These are phyloP conservation scores for Parelbella ahira DNA, from an alignment of 2,888 invertebrate species.

Conservation along the genomic window DNA sequence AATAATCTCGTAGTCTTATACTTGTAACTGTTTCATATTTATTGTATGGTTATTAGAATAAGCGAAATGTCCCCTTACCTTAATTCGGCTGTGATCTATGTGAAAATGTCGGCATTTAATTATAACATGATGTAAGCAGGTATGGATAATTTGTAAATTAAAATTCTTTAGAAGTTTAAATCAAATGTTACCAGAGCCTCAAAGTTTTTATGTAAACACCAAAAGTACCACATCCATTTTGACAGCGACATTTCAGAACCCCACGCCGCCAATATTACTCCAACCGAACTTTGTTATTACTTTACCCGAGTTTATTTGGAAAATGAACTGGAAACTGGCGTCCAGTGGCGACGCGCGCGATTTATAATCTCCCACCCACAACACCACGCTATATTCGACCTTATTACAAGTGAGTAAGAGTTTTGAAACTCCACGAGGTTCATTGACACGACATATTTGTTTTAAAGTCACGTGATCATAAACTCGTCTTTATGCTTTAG, in stretches of 20 bases:
- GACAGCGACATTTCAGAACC: slow-evolving; percentile 28
- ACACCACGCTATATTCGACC: slow-evolving; percentile 37
- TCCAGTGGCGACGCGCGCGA: slow-evolving; percentile 51
- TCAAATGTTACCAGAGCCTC: too few species aligned
- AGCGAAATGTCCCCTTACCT: too few species aligned
- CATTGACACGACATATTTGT: slow-evolving; percentile 3
- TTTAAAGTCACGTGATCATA: background rate
- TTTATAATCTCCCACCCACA: slow-evolving; percentile 46
- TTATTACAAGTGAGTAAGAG: slow-evolving; percentile 34
- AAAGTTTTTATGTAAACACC: too few species aligned
- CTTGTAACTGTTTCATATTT: too few species aligned
- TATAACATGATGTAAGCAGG: too few species aligned
- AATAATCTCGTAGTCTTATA: too few species aligned
- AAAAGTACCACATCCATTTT: slow-evolving; percentile 38
- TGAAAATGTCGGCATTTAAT: too few species aligned
- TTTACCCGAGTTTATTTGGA: slow-evolving; percentile 65
- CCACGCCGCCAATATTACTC: slow-evolving; percentile 49
- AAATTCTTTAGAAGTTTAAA: too few species aligned
- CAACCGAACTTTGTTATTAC: slow-evolving; percentile 64
- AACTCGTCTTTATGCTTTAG: slow-evolving; percentile 8
- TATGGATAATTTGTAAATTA: too few species aligned
- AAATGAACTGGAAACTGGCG: slow-evolving; percentile 66
- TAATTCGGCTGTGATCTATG: too few species aligned
- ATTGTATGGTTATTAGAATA: too few species aligned
- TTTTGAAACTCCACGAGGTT: slow-evolving; percentile 13